Evolutionary conservation across 2,113 vertebrate species (phyloP).

Genomic region (Hemiprocne comata): DNA sequence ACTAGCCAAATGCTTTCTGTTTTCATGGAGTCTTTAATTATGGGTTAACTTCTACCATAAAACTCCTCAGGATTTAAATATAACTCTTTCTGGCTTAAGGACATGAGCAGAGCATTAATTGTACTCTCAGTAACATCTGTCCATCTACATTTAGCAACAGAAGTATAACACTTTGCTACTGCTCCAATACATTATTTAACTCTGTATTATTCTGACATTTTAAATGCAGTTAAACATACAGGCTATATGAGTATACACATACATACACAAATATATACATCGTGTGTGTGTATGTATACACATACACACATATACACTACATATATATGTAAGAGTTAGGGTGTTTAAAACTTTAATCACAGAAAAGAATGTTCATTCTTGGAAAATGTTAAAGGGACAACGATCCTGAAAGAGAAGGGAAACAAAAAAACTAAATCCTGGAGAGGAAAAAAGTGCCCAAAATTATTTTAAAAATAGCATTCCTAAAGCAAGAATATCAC

Average conservation of each 20-base stretch:
- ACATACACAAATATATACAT: too few relatives aligned
- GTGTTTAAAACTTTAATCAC: background rate
- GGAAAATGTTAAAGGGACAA: background rate
- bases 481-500: background rate
- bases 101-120: conserved; percentile 52
- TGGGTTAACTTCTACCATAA: conserved; percentile 24
- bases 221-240: background rate
- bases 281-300: background rate
- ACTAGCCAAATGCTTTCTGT: background rate
- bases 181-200: background rate
- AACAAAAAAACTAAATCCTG: background rate
- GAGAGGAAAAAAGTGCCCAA: background rate
- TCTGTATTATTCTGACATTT: background rate
- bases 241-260: background rate
- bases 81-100: conserved; percentile 47
- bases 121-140: conserved; percentile 46
- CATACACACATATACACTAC: background rate
- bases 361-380: background rate
- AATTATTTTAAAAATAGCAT: background rate
- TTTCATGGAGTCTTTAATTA: conserved; percentile 19
- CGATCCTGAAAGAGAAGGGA: background rate
- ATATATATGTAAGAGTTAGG: background rate
- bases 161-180: background rate
- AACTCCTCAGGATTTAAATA: conserved; percentile 47
- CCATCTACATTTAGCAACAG: conserved; percentile 33